Evolutionary conservation across 2,888 invertebrate genomes (phyloP), one percentile per base, ranked within the genome.

Genomic region (Chrysomela aeneicollis): DNA sequence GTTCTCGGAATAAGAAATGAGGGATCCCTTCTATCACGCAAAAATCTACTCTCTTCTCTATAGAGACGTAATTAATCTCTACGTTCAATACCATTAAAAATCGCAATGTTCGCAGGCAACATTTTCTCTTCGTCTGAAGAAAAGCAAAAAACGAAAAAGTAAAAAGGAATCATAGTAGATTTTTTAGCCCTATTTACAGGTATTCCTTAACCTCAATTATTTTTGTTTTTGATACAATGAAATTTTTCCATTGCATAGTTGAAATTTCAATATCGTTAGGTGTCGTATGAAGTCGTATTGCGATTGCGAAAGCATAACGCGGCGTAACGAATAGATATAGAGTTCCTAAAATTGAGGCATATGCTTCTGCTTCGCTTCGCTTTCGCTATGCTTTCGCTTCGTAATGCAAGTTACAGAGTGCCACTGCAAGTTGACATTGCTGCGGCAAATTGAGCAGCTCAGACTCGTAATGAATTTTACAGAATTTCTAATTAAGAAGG

Each of bases 351-450:
- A n/a, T n/a, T n/a, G n/a, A n/a, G n/a, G n/a, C n/a, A n/a, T n/a
- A n/a, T n/a, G n/a, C n/a, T n/a, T n/a, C n/a, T n/a, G n/a, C n/a
- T n/a, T n/a, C n/a, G n/a, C n/a, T n/a, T n/a, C n/a, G n/a, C n/a
- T n/a, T n/a, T n/a, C n/a, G n/a, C n/a, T n/a, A n/a, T n/a, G n/a
- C n/a, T n/a, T n/a, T n/a, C n/a, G n/a, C n/a, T n/a, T n/a, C n/a
- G n/a, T n/a, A n/a, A n/a, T n/a, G n/a, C n/a, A n/a, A n/a, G n/a
- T n/a, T n/a, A n/a, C n/a, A n/a, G n/a, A n/a, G n/a, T n/a, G n/a
- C n/a, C n/a, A n/a, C n/a, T n/a, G n/a, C n/a, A n/a, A n/a, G 47
- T 54, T n/a, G 53, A 55, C 10, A 49, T 64, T 49, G 54, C 35
- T 32, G 21, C 32, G 15, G 46, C 47, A 32, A 50, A 55, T 15